Percentiles rank a stretch among this genome's conserved stretches.
phyloP scores from a whole-genome alignment of 2,797 vertebrate genomes.

The Gymnothorax javanicus region DNA sequence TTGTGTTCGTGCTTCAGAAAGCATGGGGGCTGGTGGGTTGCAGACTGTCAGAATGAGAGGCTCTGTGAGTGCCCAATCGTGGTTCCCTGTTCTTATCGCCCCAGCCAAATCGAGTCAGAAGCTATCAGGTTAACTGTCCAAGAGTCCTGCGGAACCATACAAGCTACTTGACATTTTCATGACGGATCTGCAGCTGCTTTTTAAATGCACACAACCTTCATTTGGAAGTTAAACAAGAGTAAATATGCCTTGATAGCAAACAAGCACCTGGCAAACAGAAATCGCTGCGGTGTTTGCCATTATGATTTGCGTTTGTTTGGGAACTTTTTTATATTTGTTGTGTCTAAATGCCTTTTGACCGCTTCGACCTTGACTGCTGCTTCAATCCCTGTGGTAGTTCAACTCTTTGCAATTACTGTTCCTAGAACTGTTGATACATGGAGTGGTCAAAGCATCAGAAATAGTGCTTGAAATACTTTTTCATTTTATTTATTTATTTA shows the following conservation, averaged over 20 bases:
- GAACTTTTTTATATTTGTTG: background rate
- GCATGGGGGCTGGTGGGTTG: conserved; percentile 24
- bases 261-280: background rate
- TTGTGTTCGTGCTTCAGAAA: conserved; percentile 25
- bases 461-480: too few species aligned
- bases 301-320: background rate
- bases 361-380: background rate
- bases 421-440: too few species aligned
- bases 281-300: background rate
- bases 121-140: background rate
- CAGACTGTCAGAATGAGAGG: conserved; percentile 4
- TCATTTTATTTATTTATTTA: too few species aligned
- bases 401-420: too few species aligned
- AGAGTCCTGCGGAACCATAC: background rate
- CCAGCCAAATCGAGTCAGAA: background rate
- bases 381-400: background rate
- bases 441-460: too few species aligned
- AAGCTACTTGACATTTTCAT: background rate
- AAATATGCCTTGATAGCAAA: background rate
- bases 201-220: background rate
- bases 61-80: conserved; percentile 23
- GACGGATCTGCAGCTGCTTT: background rate
- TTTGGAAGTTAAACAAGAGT: background rate
- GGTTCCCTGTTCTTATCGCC: background rate
- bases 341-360: background rate